Evolutionary conservation across 2,888 invertebrate genomes (phyloP), one percentile per base, ranked within the genome.

Genomic region (Ectropis crepuscularia): DNA sequence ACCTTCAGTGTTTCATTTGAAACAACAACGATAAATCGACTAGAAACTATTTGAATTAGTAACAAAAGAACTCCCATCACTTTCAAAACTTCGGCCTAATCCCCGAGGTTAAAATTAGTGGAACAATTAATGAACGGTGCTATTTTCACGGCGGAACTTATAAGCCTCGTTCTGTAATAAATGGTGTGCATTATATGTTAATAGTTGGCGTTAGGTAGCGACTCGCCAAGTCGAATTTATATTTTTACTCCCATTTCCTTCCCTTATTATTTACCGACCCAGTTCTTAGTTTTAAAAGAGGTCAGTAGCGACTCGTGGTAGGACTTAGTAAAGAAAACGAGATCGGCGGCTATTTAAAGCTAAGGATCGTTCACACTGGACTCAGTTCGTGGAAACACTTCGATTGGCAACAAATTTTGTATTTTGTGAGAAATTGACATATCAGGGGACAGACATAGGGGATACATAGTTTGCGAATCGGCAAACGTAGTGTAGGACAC

Each of bases 271-370:
- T 62, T 64, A 61, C 55, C 60, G 62, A 61, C 67, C 68, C 59
- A 68, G 65, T 62, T 68, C 54, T 55, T 54, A 60, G 58, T 50
- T 50, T 28, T 28, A 6, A 47, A 37, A 53, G 48, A 43, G 53
- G 57, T 63, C 63, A 43, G 49, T 42, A 50, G 54, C 39, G 57
- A 39, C 47, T 53, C 45, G 60, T 53, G 48, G 46, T 47, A 11
- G 57, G 42, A 46, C 43, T 63, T 58, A 64, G 67, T 51, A 61
- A 53, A 48, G 61, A 70, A 72, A 73, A 67, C 65, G 61, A 74
- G 62, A 72, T 69, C 58, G 47, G 71, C 71, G 71, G 71, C 73
- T 73, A 69, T 73, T 65, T 71, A 65, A 61, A 55, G 57, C 16
- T 28, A 28, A 28, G 16, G 16, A 28, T 28, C 16, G 16, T 28